These are phyloP conservation scores for Drosophila macrothrix DNA, from an alignment of 2,888 invertebrate genomes.

Conservation along the genomic window DNA sequence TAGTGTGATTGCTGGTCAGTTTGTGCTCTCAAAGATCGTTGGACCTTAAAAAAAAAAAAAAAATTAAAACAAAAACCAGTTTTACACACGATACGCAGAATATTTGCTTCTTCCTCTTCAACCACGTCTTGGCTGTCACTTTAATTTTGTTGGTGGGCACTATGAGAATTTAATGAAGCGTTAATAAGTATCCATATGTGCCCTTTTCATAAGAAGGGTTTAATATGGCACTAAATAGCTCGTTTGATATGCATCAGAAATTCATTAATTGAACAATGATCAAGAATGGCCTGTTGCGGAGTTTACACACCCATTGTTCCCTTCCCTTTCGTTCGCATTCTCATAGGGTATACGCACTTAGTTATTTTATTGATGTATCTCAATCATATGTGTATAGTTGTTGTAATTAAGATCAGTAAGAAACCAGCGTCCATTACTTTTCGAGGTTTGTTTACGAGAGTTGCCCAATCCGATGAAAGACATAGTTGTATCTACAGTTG, in stretches of 20 bases:
- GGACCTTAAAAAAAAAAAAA: conserved; percentile 13
- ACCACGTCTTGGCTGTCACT: conserved; percentile 53
- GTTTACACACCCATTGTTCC: conserved; percentile 17
- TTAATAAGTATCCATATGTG: conserved; percentile 67
- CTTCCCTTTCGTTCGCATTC: too few species aligned
- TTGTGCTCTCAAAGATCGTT: conserved; percentile 35
- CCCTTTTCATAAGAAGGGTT: conserved; percentile 56
- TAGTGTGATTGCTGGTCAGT: conserved; percentile 35
- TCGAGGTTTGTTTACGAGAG: conserved; percentile 43
- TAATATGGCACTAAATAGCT: conserved; percentile 47
- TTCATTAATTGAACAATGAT: conserved; percentile 20
- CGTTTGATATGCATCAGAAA: conserved; percentile 60
- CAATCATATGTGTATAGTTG: conserved; percentile 51
- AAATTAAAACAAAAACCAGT: conserved; percentile 60
- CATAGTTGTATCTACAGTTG: conserved; percentile 41
- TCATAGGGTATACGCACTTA: conserved; percentile 42
- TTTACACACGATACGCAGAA: conserved; percentile 46
- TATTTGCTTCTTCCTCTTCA: conserved; percentile 29
- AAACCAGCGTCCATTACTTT: conserved; percentile 13
- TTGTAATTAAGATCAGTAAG: conserved; percentile 67
- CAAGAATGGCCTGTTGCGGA: conserved; percentile 34
- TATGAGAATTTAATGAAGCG: conserved; percentile 70
- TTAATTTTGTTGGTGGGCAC: conserved; percentile 50
- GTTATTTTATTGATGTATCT: conserved; percentile 41
- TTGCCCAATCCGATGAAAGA: conserved; percentile 53